These are phyloP conservation scores for Entomobrya multifasciata DNA, from an alignment of 2,888 invertebrate genomes.

Conservation along the genomic window DNA sequence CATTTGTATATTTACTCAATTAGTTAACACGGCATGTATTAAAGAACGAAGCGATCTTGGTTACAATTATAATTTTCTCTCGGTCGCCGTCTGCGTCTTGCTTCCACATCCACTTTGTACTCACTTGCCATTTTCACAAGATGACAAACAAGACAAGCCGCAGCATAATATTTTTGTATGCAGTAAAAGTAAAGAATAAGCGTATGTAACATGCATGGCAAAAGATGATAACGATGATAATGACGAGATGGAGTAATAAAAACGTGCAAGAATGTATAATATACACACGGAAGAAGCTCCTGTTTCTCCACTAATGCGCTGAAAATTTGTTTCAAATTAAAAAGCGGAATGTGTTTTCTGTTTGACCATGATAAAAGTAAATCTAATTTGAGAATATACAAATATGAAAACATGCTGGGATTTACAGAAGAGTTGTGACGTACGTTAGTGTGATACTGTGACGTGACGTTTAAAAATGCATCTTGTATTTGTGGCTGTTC, in stretches of 20 bases:
- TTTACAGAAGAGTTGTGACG: not conserved
- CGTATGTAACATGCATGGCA: conserved; percentile 1
- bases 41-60: not conserved
- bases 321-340: not conserved
- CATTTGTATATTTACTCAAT: conserved; percentile 39
- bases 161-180: not conserved
- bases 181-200: not conserved
- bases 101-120: not conserved
- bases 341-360: not conserved
- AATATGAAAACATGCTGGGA: not conserved
- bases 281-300: conserved; percentile 10
- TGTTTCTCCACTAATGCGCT: conserved; percentile 32
- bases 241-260: conserved; percentile 30
- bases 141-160: conserved; percentile 34
- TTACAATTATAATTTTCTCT: conserved; percentile 1
- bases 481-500: too few species aligned
- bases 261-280: conserved; percentile 53
- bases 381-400: not conserved
- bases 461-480: not conserved
- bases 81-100: not conserved
- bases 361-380: too few species aligned
- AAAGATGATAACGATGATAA: conserved; percentile 7
- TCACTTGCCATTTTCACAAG: conserved; percentile 41
- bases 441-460: conserved; percentile 20
- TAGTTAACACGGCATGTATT: conserved; percentile 55